These are phyloP conservation scores for Drosophila nigricruria DNA, from an alignment of 2,888 invertebrate genomes.

Conservation along the genomic window DNA sequence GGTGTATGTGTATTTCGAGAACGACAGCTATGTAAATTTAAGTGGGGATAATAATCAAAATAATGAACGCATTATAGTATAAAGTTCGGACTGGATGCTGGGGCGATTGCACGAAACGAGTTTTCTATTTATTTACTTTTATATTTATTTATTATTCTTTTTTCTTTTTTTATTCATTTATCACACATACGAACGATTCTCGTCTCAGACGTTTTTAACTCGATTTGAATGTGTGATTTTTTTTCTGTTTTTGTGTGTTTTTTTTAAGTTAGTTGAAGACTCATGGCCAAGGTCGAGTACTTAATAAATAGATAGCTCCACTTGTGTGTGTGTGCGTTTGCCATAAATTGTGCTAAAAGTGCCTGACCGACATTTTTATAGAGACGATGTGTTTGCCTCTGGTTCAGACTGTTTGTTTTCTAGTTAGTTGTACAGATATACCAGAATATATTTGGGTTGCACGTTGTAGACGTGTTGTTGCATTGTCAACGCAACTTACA, in stretches of 20 bases:
- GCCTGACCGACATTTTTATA: conserved; percentile 12
- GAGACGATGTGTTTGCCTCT: not conserved
- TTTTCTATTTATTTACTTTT: conserved; percentile 46
- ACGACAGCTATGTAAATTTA: conserved; percentile 40
- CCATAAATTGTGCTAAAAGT: conserved; percentile 34
- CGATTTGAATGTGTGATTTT: conserved; percentile 30
- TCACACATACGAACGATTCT: not conserved
- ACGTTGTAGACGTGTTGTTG: conserved; percentile 3
- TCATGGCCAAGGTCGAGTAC: conserved; percentile 68
- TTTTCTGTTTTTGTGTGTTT: conserved; percentile 18
- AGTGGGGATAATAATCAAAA: conserved; percentile 45
- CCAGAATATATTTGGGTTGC: not conserved
- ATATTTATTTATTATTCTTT: conserved; percentile 17
- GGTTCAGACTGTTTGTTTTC: not conserved
- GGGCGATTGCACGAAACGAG: conserved; percentile 29
- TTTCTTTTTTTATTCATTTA: conserved; percentile 2
- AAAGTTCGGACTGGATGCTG: not conserved
- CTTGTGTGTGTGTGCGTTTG: not conserved
- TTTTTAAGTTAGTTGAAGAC: conserved; percentile 43
- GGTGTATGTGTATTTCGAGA: not conserved
- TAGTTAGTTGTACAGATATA: not conserved
- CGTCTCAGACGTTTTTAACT: conserved; percentile 5
- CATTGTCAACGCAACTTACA: conserved; percentile 11
- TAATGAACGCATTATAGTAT: conserved; percentile 36
- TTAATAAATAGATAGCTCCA: conserved; percentile 30